Evolutionary conservation across 37 sponge, comb jelly and placozoan species (phyloP).

Genomic region (Spongilla lacustris): DNA sequence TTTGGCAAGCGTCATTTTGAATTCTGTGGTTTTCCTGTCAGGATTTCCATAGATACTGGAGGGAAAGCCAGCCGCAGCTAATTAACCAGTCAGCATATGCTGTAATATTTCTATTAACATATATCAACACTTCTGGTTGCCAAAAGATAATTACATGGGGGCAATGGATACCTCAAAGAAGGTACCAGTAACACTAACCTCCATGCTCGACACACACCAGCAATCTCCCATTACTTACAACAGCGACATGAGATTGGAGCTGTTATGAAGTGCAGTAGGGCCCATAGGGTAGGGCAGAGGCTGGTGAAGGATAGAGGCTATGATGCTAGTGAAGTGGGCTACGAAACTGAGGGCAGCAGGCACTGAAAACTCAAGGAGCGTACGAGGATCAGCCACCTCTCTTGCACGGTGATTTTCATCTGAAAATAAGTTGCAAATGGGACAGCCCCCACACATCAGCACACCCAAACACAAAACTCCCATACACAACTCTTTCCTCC

Average conservation of each 20-base stretch:
- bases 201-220: no score
- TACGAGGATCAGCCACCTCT: slow-evolving; percentile 2
- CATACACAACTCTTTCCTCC: neutral
- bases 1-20: slow-evolving; percentile 46
- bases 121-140: no score
- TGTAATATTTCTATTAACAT: no score
- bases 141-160: no score
- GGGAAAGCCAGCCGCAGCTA: neutral
- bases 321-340: slow-evolving; percentile 40
- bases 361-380: slow-evolving; percentile 14
- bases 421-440: neutral
- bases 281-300: slow-evolving; percentile 69
- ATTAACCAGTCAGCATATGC: neutral
- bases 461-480: neutral
- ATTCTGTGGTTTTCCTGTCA: slow-evolving; percentile 9
- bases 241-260: neutral
- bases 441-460: neutral
- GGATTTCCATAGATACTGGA: slow-evolving; percentile 64
- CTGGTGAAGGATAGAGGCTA: slow-evolving; percentile 35
- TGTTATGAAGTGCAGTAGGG: neutral
- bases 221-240: neutral
- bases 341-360: slow-evolving; percentile 62
- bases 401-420: neutral
- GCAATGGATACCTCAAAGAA: no score
- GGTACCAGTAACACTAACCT: no score